These are phyloP conservation scores for Acrossocheilus wenchowensis DNA, from an alignment of 2,797 vertebrate genomes.

Conservation along the genomic window DNA sequence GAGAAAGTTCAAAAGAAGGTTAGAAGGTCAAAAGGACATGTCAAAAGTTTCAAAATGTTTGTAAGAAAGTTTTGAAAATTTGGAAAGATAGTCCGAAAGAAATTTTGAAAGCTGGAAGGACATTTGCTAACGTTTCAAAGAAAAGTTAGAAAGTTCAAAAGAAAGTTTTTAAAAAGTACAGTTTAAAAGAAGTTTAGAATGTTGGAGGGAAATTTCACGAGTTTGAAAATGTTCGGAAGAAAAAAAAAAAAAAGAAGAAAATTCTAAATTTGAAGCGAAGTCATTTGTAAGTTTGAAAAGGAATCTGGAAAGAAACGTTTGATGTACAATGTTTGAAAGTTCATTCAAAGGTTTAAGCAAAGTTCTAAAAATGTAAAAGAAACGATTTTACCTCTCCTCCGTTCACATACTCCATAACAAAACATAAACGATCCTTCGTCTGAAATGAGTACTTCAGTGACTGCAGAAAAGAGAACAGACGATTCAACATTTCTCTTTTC, in stretches of 20 bases:
- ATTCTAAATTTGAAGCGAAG: not conserved
- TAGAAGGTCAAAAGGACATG: not conserved
- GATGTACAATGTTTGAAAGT: not conserved
- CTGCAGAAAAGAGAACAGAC: constrained; percentile 75
- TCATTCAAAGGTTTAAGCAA: not conserved
- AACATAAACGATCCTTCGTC: constrained; percentile 97
- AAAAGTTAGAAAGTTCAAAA: not conserved
- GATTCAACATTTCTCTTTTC: constrained; percentile 55
- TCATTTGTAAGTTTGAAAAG: not conserved
- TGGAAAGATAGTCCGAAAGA: not conserved
- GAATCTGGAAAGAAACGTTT: not conserved
- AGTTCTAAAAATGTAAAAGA: not conserved
- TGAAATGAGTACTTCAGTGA: constrained; percentile 99
- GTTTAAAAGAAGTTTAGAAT: not conserved
- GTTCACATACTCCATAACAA: constrained; percentile 98
- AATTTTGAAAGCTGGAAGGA: not conserved
- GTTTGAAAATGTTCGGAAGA: not conserved
- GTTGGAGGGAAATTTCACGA: not conserved
- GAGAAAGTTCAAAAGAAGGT: not conserved
- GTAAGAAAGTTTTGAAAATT: not conserved
- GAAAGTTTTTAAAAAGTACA: not conserved
- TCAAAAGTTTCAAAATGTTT: not conserved
- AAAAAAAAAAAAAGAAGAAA: not conserved
- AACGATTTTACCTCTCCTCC: constrained; percentile 90
- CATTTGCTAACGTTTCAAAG: not conserved